Percentiles rank a stretch among this genome's conserved stretches.
Evolutionary conservation across 2,797 vertebrate genomes (phyloP).

Genomic region (Pseudopleuronectes americanus): DNA sequence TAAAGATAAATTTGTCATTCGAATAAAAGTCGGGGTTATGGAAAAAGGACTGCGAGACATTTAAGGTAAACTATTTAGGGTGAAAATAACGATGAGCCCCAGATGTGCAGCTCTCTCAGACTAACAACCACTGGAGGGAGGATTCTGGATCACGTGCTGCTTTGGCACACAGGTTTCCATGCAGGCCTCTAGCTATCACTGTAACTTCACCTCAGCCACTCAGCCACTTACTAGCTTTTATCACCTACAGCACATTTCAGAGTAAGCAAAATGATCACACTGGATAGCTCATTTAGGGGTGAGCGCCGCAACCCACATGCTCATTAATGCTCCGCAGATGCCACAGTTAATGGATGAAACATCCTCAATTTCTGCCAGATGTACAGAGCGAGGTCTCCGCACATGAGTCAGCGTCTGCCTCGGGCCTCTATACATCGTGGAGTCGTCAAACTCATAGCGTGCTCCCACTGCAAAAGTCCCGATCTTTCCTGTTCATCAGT

Average conservation of each 20-base stretch:
- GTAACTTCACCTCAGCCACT: constrained; percentile 39
- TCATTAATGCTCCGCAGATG: constrained; percentile 67
- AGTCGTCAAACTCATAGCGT: constrained; percentile 15
- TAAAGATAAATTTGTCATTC: neutral
- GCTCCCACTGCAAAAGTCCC: neutral
- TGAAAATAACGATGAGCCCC: constrained; percentile 39
- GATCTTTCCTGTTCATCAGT: constrained; percentile 9
- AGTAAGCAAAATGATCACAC: constrained; percentile 42
- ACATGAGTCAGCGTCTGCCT: constrained; percentile 18
- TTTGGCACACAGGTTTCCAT: constrained; percentile 54
- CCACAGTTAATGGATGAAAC: constrained; percentile 61
- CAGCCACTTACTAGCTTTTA: constrained; percentile 52
- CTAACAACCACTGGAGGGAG: constrained; percentile 39
- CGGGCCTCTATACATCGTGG: constrained; percentile 15
- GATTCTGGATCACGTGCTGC: constrained; percentile 13
- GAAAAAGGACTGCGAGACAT: neutral
- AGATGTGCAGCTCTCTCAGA: constrained; percentile 46
- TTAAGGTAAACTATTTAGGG: neutral
- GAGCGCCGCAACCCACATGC: constrained; percentile 44
- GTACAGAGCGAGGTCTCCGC: constrained; percentile 29
- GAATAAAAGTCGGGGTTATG: neutral
- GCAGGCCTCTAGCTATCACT: constrained; percentile 49
- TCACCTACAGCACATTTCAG: constrained; percentile 55
- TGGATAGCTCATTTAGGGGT: constrained; percentile 48
- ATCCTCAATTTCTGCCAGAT: constrained; percentile 65